These are phyloP conservation scores for Cabera pusaria DNA, from an alignment of 2,888 invertebrate species.

Conservation along the genomic window DNA sequence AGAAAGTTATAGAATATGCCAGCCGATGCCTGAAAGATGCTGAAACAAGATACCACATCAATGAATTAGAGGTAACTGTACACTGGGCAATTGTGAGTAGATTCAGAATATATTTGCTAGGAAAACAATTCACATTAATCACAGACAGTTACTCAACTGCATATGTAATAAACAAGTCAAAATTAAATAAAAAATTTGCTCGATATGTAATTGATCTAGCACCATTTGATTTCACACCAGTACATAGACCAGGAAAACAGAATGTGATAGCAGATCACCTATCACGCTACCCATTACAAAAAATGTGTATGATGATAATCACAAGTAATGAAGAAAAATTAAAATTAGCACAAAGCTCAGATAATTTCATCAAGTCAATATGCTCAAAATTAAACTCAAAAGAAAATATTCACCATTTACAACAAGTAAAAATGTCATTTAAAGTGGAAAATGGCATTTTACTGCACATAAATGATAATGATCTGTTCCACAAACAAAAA, in stretches of 20 bases:
- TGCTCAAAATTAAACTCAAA: too few species aligned
- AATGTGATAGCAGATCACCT: too few species aligned
- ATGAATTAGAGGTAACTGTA: constrained; percentile 23
- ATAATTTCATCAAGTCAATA: too few species aligned
- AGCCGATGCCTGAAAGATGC: constrained; percentile 23
- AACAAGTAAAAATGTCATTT: too few species aligned
- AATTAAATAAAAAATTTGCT: constrained; percentile 19
- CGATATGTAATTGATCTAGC: constrained; percentile 15
- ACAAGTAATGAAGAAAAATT: constrained; percentile 2
- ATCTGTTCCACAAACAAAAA: constrained; percentile 3
- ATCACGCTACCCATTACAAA: constrained; percentile 10
- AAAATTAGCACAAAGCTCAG: too few species aligned
- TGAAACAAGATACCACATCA: constrained; percentile 15
- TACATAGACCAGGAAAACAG: constrained; percentile 20
- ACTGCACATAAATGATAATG: constrained; percentile 1
- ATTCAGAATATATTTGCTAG: constrained; percentile 20
- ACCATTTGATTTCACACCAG: constrained; percentile 16
- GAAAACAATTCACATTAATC: constrained; percentile 14
- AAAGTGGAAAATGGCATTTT: too few species aligned
- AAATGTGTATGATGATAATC: constrained; percentile 2
- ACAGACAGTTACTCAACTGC: constrained; percentile 19
- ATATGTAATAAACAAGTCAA: constrained; percentile 18
- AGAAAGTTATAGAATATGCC: constrained; percentile 20
- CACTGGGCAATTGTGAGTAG: constrained; percentile 21
- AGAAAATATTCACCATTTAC: too few species aligned